phyloP scores from a whole-genome alignment of 1,140 invertebrate genomes.

The Eubasilissa regina region DNA sequence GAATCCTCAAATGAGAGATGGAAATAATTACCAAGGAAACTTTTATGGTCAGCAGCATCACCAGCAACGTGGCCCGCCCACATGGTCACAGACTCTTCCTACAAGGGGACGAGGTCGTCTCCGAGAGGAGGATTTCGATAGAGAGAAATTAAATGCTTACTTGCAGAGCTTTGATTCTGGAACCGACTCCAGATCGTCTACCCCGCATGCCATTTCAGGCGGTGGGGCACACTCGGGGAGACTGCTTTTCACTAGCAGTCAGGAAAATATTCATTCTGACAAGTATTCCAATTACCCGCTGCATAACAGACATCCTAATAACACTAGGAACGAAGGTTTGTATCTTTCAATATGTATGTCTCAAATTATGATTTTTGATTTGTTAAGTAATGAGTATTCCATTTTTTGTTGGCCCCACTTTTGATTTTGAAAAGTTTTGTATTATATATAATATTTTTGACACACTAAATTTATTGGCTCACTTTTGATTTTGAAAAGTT shows the following conservation, averaged over 20 bases:
- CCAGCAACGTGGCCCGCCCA: constrained; percentile 63
- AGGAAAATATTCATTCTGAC: constrained; percentile 43
- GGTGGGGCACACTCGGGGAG: neutral
- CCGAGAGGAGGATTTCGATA: constrained; percentile 69
- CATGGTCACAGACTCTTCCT: constrained; percentile 70
- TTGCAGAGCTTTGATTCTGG: constrained; percentile 67
- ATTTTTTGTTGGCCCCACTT: too few species aligned
- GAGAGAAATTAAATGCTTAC: constrained; percentile 67
- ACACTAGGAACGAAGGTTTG: constrained; percentile 34
- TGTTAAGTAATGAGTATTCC: too few species aligned
- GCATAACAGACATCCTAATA: constrained; percentile 18
- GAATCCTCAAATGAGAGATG: constrained; percentile 39
- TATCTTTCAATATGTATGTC: neutral
- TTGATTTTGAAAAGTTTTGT: too few species aligned
- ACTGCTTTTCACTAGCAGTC: constrained; percentile 30
- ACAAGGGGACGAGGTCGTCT: constrained; percentile 68
- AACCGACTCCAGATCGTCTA: constrained; percentile 68
- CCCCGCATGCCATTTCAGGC: constrained; percentile 65
- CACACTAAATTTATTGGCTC: too few species aligned
- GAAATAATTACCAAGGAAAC: constrained; percentile 43
- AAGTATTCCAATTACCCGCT: constrained; percentile 26
- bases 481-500: too few species aligned
- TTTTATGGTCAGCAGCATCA: constrained; percentile 41
- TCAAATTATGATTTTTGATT: neutral
- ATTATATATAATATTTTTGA: too few species aligned